Conservation (phyloP, 2,888 invertebrate species). For the Anthophora plumipes region DNA sequence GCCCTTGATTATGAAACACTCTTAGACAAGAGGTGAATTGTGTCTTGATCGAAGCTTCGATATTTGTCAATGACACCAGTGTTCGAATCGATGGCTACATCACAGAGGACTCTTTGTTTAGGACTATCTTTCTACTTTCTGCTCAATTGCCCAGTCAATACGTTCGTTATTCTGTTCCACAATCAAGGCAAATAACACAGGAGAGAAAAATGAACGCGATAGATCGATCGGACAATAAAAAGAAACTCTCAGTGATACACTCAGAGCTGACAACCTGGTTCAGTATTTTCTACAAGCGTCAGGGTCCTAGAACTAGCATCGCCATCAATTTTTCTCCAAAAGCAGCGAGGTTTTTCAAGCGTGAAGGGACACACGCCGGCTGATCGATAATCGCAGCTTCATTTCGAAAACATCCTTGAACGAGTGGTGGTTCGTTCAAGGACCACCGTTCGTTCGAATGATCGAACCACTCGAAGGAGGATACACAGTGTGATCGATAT, state of each 20-base stretch:
- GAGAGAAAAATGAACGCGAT: neutral
- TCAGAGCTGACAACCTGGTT: constrained; percentile 44
- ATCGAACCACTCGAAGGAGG: constrained; percentile 12
- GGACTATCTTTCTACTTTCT: constrained; percentile 28
- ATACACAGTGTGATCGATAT: constrained; percentile 17
- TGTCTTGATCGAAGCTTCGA: neutral
- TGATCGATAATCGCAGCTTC: constrained; percentile 45
- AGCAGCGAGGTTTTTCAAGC: constrained; percentile 2
- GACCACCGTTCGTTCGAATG: constrained; percentile 19
- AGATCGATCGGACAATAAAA: constrained; percentile 21
- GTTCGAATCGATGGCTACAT: constrained; percentile 34
- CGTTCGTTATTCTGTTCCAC: constrained; percentile 34
- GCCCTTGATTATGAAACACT: neutral
- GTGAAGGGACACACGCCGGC: neutral
- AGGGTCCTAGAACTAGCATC: constrained; percentile 34
- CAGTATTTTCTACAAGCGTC: constrained; percentile 33
- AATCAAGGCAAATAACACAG: neutral
- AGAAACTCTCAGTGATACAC: constrained; percentile 32
- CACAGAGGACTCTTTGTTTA: constrained; percentile 12
- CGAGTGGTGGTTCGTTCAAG: constrained; percentile 13
- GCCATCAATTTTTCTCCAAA: constrained; percentile 1
- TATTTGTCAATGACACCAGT: constrained; percentile 6
- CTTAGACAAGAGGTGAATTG: neutral
- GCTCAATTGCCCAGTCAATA: constrained; percentile 57
- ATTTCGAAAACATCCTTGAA: constrained; percentile 36